Base-by-base conservation (phyloP, 2,113 vertebrate genomes). In the Crocuta crocuta region DNA sequence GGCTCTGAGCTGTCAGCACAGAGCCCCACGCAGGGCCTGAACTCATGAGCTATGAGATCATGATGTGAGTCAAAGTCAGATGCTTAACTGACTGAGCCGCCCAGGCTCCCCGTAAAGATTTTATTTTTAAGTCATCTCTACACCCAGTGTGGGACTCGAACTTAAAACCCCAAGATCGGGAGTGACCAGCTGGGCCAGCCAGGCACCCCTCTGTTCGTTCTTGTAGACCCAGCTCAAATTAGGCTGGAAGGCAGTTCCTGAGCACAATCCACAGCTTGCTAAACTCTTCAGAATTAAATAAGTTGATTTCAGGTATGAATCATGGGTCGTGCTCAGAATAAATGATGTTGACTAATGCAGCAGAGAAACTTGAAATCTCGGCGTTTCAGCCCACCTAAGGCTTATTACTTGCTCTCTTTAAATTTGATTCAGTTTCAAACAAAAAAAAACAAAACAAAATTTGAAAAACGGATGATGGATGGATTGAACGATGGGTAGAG, bases 181-280 rank as follows among this genome's bases (percentile, higher is more conserved):
- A 99, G 99, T 99, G 99, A 99, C 99, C 99, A 98, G 99, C 99
- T 99, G 99, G 99, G 99, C 99, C 99, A 99, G 99, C 98, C 98
- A 97, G 99, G 99, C 98, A 70, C 58, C 58, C 21, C 11, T 65
- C 63, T 65, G 63, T 31, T 65, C 11, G 11, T 65, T 48, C n/a
- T 35, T 28, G 50, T 23, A 53, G 17, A 74, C 0, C 4, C 16
- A 31, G 12, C 13, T 48, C 66, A 43, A n/a, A 26, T 53, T 4
- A 45, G 28, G 5, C 5, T 26, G 2, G 16, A 35, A 73, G 89
- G 8, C 19, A 19, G 4, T 35, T 48, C 73, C 50, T 26, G 21
- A 35, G 17, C 8, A 48, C 4, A 8, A 24, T 50, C 2, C 6
- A 28, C 4, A 63, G 26, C 21, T 61, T 68, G 5, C 2, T 45